Percentiles rank a stretch among this genome's conserved stretches.
These are phyloP conservation scores for Philereme vetulata DNA, from an alignment of 2,888 invertebrate species.

Conservation along the genomic window DNA sequence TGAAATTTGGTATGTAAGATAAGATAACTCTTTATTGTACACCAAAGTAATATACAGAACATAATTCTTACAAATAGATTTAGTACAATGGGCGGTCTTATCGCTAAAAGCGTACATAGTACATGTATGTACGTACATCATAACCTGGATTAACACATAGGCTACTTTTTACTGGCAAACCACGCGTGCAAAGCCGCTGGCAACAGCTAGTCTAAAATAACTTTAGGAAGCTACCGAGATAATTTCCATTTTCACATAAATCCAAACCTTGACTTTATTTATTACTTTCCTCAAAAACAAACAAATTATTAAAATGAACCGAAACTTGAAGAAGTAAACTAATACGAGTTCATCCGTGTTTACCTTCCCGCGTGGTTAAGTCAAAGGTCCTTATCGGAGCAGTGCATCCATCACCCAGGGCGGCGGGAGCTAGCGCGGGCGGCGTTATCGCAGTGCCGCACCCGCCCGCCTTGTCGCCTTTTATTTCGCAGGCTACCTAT, in stretches of 20 bases:
- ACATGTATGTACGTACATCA: too few species aligned
- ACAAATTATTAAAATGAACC: conserved; percentile 29
- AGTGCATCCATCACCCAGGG: conserved; percentile 51
- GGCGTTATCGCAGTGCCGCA: conserved; percentile 55
- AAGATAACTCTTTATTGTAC: too few species aligned
- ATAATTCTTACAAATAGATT: too few species aligned
- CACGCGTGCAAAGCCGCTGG: too few species aligned
- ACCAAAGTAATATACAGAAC: too few species aligned
- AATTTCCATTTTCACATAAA: neutral
- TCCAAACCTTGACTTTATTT: neutral
- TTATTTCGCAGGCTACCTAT: conserved; percentile 55
- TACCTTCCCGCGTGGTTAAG: conserved; percentile 44
- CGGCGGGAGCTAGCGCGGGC: conserved; percentile 41
- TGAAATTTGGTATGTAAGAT: too few species aligned
- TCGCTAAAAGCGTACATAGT: too few species aligned
- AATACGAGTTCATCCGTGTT: conserved; percentile 36
- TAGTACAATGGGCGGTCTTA: too few species aligned
- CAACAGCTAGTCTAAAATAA: too few species aligned
- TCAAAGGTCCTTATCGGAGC: conserved; percentile 49
- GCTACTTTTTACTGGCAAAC: too few species aligned
- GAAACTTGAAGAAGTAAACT: conserved; percentile 26
- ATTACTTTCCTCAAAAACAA: conserved; percentile 10
- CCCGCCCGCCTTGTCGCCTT: conserved; percentile 55
- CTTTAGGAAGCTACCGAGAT: too few species aligned
- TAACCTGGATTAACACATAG: too few species aligned